Evolutionary conservation across 2,888 invertebrate genomes (phyloP).

Genomic region (Bugula neritina): DNA sequence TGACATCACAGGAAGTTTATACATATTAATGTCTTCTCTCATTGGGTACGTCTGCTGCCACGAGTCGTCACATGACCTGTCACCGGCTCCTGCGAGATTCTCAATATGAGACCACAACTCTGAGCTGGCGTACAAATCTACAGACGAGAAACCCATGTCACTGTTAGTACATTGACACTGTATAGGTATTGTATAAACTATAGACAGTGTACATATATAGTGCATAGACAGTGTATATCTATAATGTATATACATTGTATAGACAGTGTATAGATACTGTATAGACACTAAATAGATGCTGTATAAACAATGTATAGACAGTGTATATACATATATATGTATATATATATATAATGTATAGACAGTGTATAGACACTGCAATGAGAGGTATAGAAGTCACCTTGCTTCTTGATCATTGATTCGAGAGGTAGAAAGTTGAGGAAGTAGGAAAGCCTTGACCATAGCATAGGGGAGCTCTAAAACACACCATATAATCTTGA

Average conservation of each 20-base stretch:
- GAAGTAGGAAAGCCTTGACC: conserved; percentile 72
- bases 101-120: background rate
- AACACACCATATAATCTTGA: too few relatives aligned
- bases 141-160: too few relatives aligned
- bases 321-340: background rate
- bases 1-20: conserved; percentile 43
- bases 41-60: conserved; percentile 30
- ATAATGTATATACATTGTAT: too few relatives aligned
- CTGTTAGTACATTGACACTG: too few relatives aligned
- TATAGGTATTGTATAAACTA: too few relatives aligned
- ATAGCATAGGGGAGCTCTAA: conserved; percentile 69
- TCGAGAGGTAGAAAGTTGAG: conserved; percentile 74
- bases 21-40: conserved; percentile 45
- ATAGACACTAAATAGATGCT: too few relatives aligned
- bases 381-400: background rate
- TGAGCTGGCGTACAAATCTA: background rate
- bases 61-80: background rate
- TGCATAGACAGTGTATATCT: too few relatives aligned
- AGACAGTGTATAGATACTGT: too few relatives aligned
- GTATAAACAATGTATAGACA: too few relatives aligned
- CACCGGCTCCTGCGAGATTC: background rate
- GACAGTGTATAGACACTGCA: too few relatives aligned
- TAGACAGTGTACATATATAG: too few relatives aligned
- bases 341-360: background rate
- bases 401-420: conserved; percentile 25